phyloP scores from a whole-genome alignment of 1,140 invertebrate genomes.

The Cydia pomonella region DNA sequence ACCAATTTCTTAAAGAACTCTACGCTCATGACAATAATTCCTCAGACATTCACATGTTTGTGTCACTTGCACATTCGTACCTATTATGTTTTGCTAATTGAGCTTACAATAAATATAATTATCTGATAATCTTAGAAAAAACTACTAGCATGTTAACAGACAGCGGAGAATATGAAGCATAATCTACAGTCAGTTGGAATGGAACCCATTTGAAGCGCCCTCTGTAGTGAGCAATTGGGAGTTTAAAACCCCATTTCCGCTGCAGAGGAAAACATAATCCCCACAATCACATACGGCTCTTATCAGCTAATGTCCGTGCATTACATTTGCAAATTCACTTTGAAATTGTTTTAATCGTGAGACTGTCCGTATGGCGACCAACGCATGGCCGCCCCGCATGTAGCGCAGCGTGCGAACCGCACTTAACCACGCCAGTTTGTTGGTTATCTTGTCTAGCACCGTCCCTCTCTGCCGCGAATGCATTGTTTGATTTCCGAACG shows the following conservation, averaged over 20 bases:
- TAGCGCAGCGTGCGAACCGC: constrained; percentile 22
- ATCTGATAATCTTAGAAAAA: too few species aligned
- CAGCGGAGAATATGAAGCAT: too few species aligned
- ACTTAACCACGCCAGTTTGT: constrained; percentile 16
- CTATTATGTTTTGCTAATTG: too few species aligned
- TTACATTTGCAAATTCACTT: constrained; percentile 15
- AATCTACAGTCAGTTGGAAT: background rate
- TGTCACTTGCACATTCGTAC: too few species aligned
- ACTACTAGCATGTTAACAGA: too few species aligned
- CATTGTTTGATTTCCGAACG: constrained; percentile 30
- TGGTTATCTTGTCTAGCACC: constrained; percentile 22
- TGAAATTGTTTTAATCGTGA: constrained; percentile 13
- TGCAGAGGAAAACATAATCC: constrained; percentile 1
- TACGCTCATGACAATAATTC: too few species aligned
- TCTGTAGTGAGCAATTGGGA: too few species aligned
- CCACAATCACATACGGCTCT: background rate
- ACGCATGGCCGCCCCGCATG: constrained; percentile 11
- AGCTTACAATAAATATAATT: too few species aligned
- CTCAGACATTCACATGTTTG: too few species aligned
- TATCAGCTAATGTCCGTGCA: background rate
- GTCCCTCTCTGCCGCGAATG: constrained; percentile 19
- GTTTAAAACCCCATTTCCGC: background rate
- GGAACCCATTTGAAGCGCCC: too few species aligned
- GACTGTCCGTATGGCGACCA: background rate
- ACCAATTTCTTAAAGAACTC: too few species aligned